phyloP scores from a whole-genome alignment of 2,797 vertebrate genomes.

The Pogoniulus pusillus region DNA sequence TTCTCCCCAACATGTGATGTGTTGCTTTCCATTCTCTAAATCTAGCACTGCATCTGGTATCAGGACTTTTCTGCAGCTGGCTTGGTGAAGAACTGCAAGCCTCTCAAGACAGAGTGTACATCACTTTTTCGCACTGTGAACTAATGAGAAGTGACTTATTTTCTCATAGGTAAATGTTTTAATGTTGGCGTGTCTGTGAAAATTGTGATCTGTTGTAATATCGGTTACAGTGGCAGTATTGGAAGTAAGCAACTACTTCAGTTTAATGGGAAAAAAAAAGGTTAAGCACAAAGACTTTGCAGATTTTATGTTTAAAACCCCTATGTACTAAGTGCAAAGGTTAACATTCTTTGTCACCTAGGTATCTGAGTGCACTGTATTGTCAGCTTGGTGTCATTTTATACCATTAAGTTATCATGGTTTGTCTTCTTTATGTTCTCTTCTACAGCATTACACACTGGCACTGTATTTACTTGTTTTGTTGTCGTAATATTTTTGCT shows the following conservation, averaged over 20 bases:
- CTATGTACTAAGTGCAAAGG: constrained; percentile 75
- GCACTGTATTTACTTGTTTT: constrained; percentile 76
- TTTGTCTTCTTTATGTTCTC: constrained; percentile 76
- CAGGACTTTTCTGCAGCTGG: constrained; percentile 76
- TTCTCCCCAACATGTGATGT: constrained; percentile 75
- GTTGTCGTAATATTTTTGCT: constrained; percentile 78
- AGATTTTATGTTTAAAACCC: constrained; percentile 72
- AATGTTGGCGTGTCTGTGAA: constrained; percentile 81
- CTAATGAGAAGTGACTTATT: constrained; percentile 83
- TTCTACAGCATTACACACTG: constrained; percentile 68
- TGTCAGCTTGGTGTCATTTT: constrained; percentile 79
- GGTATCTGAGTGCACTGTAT: constrained; percentile 81
- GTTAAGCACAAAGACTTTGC: constrained; percentile 81
- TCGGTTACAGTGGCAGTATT: constrained; percentile 83
- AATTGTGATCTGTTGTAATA: constrained; percentile 83
- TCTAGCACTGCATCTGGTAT: constrained; percentile 74
- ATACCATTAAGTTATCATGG: constrained; percentile 81
- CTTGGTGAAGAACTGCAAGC: constrained; percentile 74
- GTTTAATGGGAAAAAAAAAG: constrained; percentile 69
- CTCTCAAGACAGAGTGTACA: constrained; percentile 74
- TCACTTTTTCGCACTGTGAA: constrained; percentile 86
- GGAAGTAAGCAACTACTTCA: constrained; percentile 79
- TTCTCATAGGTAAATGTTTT: constrained; percentile 83
- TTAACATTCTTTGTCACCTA: constrained; percentile 77
- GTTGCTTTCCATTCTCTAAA: constrained; percentile 78